Percentiles rank a stretch among this genome's conserved stretches.
Evolutionary conservation across 2,113 vertebrate species (phyloP).

Genomic region (Centropus unirufus): DNA sequence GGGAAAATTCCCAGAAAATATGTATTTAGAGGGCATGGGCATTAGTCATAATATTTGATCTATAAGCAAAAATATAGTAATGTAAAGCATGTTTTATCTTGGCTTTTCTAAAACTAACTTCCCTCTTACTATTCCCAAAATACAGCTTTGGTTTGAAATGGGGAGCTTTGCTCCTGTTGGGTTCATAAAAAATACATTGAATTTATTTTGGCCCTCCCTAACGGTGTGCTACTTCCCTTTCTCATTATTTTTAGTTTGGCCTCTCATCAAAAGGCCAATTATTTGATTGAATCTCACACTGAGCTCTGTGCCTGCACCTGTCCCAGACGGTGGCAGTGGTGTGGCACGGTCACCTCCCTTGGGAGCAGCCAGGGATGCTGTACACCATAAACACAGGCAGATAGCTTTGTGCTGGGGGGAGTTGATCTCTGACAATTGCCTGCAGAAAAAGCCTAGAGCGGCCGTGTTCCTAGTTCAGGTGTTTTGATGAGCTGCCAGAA

Average conservation of each 20-base stretch:
- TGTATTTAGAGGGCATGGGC: background rate
- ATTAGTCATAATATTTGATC: background rate
- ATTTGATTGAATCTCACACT: background rate
- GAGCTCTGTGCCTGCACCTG: background rate
- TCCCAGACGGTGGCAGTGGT: too few species aligned
- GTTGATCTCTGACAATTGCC: background rate
- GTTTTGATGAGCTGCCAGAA: background rate
- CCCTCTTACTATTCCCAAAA: background rate
- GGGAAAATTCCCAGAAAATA: background rate
- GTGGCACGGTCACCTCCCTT: background rate
- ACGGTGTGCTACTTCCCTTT: background rate
- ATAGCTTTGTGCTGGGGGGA: fast-evolving
- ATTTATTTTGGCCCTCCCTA: background rate
- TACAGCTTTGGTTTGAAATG: background rate
- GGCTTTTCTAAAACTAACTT: background rate
- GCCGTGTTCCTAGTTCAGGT: fast-evolving
- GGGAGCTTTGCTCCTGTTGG: background rate
- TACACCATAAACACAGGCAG: fast-evolving
- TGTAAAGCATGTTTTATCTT: background rate
- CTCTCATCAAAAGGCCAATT: background rate
- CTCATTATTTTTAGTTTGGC: background rate
- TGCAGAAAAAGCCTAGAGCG: background rate
- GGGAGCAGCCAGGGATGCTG: background rate
- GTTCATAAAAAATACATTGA: background rate
- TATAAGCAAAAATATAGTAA: background rate